Percentiles rank a stretch among this genome's conserved stretches.
Evolutionary conservation across 2,113 vertebrate genomes (phyloP).

Genomic region (Pteruthius melanotis): DNA sequence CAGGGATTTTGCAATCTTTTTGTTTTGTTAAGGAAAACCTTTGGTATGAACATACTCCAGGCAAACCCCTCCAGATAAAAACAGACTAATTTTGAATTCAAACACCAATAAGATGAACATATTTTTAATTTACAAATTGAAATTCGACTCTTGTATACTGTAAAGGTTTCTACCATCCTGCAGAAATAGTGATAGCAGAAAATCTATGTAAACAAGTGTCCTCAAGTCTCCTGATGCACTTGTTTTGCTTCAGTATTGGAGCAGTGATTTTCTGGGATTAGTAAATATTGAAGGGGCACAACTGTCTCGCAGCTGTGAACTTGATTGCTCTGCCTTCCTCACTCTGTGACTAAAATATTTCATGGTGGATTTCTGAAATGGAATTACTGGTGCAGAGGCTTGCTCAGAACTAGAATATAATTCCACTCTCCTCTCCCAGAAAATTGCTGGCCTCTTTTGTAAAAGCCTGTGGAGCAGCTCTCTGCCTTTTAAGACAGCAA

Average conservation of each 20-base stretch:
- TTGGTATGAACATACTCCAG: background rate
- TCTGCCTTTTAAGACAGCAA: background rate
- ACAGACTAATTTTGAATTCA: background rate
- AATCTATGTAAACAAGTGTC: background rate
- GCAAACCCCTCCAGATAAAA: background rate
- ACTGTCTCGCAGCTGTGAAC: background rate
- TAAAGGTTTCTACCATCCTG: background rate
- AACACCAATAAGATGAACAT: background rate
- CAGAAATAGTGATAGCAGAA: background rate
- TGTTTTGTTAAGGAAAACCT: background rate
- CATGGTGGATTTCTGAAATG: background rate
- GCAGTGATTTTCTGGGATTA: background rate
- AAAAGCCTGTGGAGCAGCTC: background rate
- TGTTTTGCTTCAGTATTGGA: background rate
- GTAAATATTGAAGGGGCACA: background rate
- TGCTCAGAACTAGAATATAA: background rate
- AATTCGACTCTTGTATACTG: background rate
- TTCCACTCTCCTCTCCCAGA: background rate
- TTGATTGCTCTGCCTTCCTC: background rate
- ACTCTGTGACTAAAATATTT: background rate
- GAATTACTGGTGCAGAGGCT: background rate
- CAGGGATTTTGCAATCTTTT: background rate
- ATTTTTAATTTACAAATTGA: background rate
- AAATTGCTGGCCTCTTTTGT: background rate
- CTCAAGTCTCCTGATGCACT: background rate